Conservation (phyloP, 1,140 invertebrate species). For the Tetragnatha versicolor region DNA sequence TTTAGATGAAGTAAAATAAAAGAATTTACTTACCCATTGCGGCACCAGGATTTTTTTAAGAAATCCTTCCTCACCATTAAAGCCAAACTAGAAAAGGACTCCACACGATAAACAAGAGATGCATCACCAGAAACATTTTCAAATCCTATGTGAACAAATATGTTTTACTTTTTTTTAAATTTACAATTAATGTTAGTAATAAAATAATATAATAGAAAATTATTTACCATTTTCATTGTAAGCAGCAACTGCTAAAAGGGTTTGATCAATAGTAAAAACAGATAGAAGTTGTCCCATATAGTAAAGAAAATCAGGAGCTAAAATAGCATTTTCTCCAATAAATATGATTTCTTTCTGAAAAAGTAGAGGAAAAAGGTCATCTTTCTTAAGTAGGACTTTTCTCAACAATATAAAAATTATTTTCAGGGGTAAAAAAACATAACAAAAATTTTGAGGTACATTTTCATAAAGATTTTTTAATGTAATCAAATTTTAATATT, state of each 20-base stretch:
- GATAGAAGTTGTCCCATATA: conserved; percentile 65
- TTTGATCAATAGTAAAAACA: conserved; percentile 62
- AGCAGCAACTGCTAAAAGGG: conserved; percentile 64
- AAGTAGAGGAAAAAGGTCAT: no score
- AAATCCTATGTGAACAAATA: conserved; percentile 60
- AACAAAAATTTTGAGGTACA: no score
- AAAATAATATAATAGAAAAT: background rate
- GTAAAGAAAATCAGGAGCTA: conserved; percentile 67
- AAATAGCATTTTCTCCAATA: conserved; percentile 66
- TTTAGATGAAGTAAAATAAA: background rate
- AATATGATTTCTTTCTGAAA: conserved; percentile 65
- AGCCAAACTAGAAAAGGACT: conserved; percentile 63
- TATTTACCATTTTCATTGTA: conserved; percentile 68
- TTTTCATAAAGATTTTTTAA: no score
- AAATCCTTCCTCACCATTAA: conserved; percentile 60
- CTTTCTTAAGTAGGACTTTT: no score
- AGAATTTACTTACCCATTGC: conserved; percentile 36
- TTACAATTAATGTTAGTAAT: background rate
- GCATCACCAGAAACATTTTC: conserved; percentile 60
- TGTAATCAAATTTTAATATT: no score
- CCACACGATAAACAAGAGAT: conserved; percentile 60
- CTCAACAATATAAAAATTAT: no score
- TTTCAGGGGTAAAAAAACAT: no score
- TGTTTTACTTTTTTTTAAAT: background rate
- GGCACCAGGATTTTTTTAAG: conserved; percentile 46